Conservation (phyloP, 2,797 vertebrate species). For the Macropus fuliginosus region DNA sequence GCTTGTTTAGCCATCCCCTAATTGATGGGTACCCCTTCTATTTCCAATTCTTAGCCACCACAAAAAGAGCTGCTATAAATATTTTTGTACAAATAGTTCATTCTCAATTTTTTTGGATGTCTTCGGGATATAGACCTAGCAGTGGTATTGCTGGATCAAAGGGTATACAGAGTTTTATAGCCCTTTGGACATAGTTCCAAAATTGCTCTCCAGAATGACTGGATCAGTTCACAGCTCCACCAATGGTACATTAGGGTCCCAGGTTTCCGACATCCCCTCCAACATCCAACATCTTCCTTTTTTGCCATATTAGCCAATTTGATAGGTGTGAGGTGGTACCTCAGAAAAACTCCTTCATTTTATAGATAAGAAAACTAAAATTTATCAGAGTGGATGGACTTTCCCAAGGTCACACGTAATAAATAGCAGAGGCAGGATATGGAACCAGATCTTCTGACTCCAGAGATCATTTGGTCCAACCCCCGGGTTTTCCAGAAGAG, state of each 20-base stretch:
- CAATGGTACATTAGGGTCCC: no score
- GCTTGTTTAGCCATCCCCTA: neutral
- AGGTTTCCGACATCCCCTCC: neutral
- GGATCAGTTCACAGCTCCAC: no score
- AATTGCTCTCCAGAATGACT: no score
- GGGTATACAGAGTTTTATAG: neutral
- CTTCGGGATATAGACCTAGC: neutral
- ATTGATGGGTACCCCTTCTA: neutral
- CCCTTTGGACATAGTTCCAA: no score
- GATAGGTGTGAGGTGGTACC: no score
- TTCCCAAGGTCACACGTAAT: neutral
- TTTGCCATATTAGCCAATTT: no score
- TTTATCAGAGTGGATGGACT: neutral
- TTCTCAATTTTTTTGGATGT: neutral
- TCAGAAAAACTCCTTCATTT: neutral
- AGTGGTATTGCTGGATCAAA: neutral
- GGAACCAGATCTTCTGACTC: neutral
- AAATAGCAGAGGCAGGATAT: neutral
- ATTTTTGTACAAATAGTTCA: neutral
- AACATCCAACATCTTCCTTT: no score
- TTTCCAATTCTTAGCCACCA: neutral
- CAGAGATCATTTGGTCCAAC: neutral
- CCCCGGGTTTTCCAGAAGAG: neutral
- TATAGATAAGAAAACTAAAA: neutral
- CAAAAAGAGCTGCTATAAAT: neutral